Base-by-base conservation (phyloP, 2,113 vertebrate species). In the Mohoua ochrocephala region DNA sequence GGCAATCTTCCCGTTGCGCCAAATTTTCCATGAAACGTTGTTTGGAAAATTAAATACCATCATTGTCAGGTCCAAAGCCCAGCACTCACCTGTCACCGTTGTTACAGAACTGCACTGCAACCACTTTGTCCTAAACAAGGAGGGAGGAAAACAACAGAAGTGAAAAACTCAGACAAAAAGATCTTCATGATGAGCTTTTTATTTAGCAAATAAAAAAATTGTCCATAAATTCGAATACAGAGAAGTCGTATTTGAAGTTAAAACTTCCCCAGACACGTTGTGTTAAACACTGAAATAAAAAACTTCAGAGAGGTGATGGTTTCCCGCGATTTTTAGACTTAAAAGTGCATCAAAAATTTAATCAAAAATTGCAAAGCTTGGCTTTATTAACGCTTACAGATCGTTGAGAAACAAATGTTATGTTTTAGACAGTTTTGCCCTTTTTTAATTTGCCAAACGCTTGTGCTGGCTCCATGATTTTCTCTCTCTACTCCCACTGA, bases 31-130 rank as follows among this genome's bases (percentile, higher is more conserved):
- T 24, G 6, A 28, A 59, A 84, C 30, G 24, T 45, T 65, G 27
- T 76, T 28, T 68, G 71, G 70, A 76, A 84, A 79, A 77, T 37
- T 17, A 57, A 76, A 50, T 12, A 15, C 6, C 69, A n/a, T 16
- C 54, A 21, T 3, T 82, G 35, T 37, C 24, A 47, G 5, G 49
- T 33, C 23, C 73, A 39, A 80, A 85, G 5, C 18, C 49, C 49
- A 76, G 57, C 79, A 97, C 98, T 98, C 97, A 99, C 99, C 99
- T 98, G 97, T 99, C 99, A 44, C 98, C 99, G 37, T 98, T 99
- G 98, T 99, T 99, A 98, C 99, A 99, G 93, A 99, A 99, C 97
- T 99, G 99, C 94, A 99, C 98, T 23, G 99, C 99, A 23, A 99
- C 98, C 84, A 99, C 99, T 98, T 99, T 99, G 97, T 99, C 99